Percentiles rank a stretch among this genome's conserved stretches.
phyloP scores from a whole-genome alignment of 2,113 vertebrate species.

The Electrona antarctica region DNA sequence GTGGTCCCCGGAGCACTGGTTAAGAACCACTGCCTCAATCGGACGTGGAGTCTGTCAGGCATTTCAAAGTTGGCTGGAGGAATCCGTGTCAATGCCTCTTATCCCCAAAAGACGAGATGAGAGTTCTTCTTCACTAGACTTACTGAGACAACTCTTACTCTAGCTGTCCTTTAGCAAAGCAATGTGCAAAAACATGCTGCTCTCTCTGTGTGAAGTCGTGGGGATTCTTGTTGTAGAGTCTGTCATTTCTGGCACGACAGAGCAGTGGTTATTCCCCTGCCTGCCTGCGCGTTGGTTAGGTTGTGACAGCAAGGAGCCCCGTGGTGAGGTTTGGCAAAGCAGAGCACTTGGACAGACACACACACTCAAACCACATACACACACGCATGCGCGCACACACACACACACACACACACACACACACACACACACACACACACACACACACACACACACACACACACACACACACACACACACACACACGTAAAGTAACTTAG shows the following conservation, averaged over 20 bases:
- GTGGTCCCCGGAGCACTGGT: too few relatives aligned
- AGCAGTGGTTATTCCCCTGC: conserved; percentile 51
- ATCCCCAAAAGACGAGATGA: conserved; percentile 37
- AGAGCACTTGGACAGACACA: not conserved
- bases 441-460: not conserved
- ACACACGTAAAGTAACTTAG: too few relatives aligned
- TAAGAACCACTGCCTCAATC: not conserved
- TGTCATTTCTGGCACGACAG: conserved; percentile 68
- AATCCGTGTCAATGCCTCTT: conserved; percentile 31
- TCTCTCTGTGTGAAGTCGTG: conserved; percentile 47
- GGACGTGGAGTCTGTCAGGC: conserved; percentile 29
- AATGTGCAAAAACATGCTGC: conserved; percentile 54
- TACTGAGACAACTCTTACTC: conserved; percentile 31
- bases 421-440: not conserved
- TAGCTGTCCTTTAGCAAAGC: conserved; percentile 38
- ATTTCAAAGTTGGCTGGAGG: conserved; percentile 45
- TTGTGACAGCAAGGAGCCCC: conserved; percentile 63
- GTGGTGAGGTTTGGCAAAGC: conserved; percentile 46
- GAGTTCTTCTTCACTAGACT: conserved; percentile 30
- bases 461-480: not conserved
- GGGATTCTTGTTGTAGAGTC: conserved; percentile 58
- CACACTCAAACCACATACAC: not conserved
- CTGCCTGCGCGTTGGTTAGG: conserved; percentile 54
- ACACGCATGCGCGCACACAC: conserved; percentile 9
- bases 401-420: conserved; percentile 9